Evolutionary conservation across 2,797 vertebrate species (phyloP), one percentile per base, ranked within the genome.

Genomic region (Urophycis tenuis): DNA sequence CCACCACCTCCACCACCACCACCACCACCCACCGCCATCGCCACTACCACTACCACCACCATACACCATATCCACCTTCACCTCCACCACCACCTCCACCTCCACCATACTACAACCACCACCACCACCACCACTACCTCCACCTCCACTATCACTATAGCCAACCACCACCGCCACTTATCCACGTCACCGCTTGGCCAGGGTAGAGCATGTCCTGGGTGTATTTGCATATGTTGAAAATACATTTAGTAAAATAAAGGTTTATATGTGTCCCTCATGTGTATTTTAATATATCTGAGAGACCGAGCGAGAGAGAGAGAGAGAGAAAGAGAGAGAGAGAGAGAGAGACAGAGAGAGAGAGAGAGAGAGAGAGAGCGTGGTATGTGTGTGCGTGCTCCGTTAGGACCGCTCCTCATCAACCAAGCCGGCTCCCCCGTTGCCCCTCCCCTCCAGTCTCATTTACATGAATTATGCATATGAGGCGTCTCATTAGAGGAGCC

Each of bases 391-490:
- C 75, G 69, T 74, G 73, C 75, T 79, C 70, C 33, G 76, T 80
- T 81, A 39, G 25, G 72, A 71, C 84, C 74, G 77, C 81, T 76
- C 83, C 87, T 77, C 85, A 83, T 87, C 82, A 83, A 75, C 80
- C 75, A 74, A 73, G 41, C 80, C 71, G 71, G 74, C 53, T 76
- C 78, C 71, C 74, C 17, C 41, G 60, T 11, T 1, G 49, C 72
- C 33, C 75, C 33, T 60, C 69, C 77, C 81, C 82, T 33, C 45
- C 77, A 60, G 79, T 78, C 84, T 90, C 82, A 74, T 91, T 91
- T 91, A 87, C 89, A 92, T 92, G 87, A 89, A 92, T 92, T 92
- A 91, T 92, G 88, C 84, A 92, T 90, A 90, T 88, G 87, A 90
- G 85, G 84, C 80, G 84, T 87, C 89, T 92, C 83, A 81, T 92